These are phyloP conservation scores for Leptinotarsa peninsularis DNA, from an alignment of 2,888 invertebrate genomes.

Conservation along the genomic window DNA sequence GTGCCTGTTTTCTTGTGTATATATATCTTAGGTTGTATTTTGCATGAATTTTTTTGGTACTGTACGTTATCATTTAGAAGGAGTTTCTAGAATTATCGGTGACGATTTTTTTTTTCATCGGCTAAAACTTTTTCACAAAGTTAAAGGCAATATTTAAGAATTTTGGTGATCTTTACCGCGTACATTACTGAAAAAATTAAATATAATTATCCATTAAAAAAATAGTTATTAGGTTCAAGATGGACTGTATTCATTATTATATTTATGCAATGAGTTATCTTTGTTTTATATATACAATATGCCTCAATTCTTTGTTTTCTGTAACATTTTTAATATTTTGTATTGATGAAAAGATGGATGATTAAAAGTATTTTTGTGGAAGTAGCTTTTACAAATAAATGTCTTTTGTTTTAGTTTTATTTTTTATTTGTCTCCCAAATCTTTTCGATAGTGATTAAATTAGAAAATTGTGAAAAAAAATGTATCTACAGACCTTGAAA, in stretches of 20 bases:
- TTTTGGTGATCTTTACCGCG: background rate
- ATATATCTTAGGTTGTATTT: slow-evolving; percentile 9
- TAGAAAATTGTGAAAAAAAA: too few species aligned
- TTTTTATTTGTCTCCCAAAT: background rate
- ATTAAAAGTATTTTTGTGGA: slow-evolving; percentile 11
- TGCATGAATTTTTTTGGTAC: slow-evolving; percentile 9
- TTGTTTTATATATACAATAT: slow-evolving; percentile 10
- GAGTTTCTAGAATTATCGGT: background rate
- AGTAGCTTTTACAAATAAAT: slow-evolving; percentile 17
- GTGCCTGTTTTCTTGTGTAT: slow-evolving; percentile 15
- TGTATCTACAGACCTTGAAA: too few species aligned
- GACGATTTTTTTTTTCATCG: background rate
- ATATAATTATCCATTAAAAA: background rate
- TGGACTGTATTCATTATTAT: slow-evolving; percentile 8
- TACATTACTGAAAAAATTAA: background rate
- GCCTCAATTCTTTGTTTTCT: slow-evolving; percentile 1
- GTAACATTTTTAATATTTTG: slow-evolving; percentile 5
- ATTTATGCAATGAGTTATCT: slow-evolving; percentile 2
- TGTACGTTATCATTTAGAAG: background rate
- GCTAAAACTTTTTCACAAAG: background rate
- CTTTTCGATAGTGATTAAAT: too few species aligned
- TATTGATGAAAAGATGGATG: background rate
- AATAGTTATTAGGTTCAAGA: slow-evolving; percentile 13
- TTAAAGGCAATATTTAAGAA: background rate
- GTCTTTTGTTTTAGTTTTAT: background rate